Evolutionary conservation across 2,113 vertebrate genomes (phyloP).

Genomic region (Rhabdornis inornatus): DNA sequence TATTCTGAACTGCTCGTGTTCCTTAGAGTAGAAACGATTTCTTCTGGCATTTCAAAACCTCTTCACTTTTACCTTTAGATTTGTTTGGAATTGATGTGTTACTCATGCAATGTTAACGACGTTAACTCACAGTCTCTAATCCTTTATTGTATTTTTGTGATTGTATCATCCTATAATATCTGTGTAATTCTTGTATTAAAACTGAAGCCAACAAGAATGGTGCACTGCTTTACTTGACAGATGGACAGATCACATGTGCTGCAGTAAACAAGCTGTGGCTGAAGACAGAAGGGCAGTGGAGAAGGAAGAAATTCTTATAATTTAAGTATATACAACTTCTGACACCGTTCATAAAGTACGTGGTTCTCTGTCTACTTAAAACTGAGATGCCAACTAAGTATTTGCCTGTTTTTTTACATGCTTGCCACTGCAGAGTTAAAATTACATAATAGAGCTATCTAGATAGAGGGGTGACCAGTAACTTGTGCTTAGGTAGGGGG

Average conservation of each 20-base stretch:
- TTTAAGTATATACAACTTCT: neutral
- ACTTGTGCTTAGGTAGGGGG: neutral
- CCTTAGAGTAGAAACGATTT: neutral
- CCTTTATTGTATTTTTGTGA: neutral
- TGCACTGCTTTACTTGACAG: neutral
- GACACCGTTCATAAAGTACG: accelerated
- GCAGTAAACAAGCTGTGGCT: neutral
- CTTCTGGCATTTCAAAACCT: neutral
- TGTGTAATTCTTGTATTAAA: neutral
- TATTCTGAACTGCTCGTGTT: neutral
- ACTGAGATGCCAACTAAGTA: neutral
- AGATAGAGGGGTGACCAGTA: accelerated
- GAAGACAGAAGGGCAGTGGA: neutral
- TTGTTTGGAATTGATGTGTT: neutral
- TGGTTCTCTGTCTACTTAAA: neutral
- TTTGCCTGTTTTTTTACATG: neutral
- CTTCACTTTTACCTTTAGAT: neutral
- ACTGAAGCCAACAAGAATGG: neutral
- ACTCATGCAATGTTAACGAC: neutral
- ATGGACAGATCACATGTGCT: neutral
- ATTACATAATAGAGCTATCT: neutral
- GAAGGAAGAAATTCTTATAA: neutral
- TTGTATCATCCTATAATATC: neutral
- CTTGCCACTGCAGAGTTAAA: neutral
- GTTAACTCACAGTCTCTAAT: neutral